Evolutionary conservation across 2,113 vertebrate species (phyloP).

Genomic region (Otolemur garnettii): DNA sequence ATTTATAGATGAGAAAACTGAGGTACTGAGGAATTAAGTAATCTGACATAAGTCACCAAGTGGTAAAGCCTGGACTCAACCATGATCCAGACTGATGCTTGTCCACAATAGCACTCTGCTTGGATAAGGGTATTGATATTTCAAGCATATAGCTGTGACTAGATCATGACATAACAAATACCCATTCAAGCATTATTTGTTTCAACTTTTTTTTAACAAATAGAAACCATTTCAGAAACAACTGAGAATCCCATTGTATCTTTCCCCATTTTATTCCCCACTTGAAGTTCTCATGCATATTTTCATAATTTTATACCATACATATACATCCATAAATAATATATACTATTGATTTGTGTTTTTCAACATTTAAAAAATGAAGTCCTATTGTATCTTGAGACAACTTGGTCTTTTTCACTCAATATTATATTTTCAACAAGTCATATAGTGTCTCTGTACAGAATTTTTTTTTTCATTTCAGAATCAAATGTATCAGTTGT

Average conservation of each 20-base stretch:
- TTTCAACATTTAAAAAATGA: constrained; percentile 21
- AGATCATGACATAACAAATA: background rate
- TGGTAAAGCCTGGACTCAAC: background rate
- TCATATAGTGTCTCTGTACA: background rate
- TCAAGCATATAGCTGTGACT: background rate
- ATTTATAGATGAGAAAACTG: constrained; percentile 17
- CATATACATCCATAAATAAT: background rate
- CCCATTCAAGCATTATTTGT: background rate
- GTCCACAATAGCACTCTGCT: background rate
- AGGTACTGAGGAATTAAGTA: background rate
- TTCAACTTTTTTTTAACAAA: background rate
- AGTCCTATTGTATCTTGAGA: background rate
- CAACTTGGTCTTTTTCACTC: background rate
- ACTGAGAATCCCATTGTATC: background rate
- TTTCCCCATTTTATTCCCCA: background rate
- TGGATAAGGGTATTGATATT: background rate
- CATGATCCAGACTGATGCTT: background rate
- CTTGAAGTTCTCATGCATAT: background rate
- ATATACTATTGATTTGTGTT: background rate
- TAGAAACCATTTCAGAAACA: background rate
- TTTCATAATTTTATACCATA: background rate
- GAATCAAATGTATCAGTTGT: background rate
- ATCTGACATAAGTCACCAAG: background rate
- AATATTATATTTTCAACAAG: background rate
- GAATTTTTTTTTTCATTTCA: background rate